Evolutionary conservation across 2,888 invertebrate species (phyloP).

Genomic region (Eudemis profundana): DNA sequence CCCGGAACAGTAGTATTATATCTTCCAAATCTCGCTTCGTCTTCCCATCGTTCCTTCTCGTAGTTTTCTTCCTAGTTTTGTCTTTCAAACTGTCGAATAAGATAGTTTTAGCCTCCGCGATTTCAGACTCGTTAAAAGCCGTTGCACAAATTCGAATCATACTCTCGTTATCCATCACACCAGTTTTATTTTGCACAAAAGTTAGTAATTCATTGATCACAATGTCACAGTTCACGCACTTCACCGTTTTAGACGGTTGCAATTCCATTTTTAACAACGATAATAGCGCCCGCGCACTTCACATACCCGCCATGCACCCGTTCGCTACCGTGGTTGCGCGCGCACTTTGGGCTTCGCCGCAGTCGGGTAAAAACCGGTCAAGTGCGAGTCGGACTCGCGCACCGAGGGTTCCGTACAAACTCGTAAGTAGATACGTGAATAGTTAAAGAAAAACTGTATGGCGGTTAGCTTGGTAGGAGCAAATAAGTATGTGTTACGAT

Average conservation of each 20-base stretch:
- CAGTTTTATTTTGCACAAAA: conserved; percentile 2
- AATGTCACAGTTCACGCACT: conserved; percentile 20
- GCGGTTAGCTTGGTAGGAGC: no score
- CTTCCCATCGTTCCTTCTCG: conserved; percentile 1
- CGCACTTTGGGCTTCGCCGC: no score
- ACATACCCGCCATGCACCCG: conserved; percentile 15
- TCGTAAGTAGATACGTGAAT: no score
- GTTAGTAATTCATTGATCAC: conserved; percentile 1
- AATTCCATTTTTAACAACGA: neutral
- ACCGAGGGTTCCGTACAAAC: no score
- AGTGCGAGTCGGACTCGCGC: no score
- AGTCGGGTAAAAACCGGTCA: no score
- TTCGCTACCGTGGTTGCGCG: conserved; percentile 3
- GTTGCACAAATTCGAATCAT: conserved; percentile 4
- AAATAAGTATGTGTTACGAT: no score
- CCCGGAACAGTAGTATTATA: conserved; percentile 4
- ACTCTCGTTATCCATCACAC: conserved; percentile 19
- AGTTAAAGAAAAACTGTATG: no score
- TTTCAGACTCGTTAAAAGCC: conserved; percentile 2
- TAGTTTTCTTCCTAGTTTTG: neutral
- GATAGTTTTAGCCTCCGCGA: neutral
- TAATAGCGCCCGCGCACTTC: neutral
- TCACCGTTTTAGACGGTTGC: conserved; percentile 6
- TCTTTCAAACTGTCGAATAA: no score
- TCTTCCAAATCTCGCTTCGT: conserved; percentile 1